Base-by-base conservation (phyloP, 2,888 invertebrate species). In the Catocala fraxini region DNA sequence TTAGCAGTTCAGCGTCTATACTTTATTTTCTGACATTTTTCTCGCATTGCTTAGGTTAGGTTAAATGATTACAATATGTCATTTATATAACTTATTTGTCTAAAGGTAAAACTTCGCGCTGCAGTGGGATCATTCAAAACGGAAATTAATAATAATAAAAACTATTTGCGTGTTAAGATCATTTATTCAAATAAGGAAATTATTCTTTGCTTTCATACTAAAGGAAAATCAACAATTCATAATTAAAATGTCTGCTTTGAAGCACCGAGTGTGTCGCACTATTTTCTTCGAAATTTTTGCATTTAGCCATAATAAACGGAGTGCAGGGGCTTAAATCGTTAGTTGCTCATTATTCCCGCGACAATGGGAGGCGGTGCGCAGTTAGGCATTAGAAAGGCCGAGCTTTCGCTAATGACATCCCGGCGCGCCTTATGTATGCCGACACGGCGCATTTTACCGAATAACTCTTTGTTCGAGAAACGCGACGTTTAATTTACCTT, bases 351-450 rank as follows among this genome's bases (percentile, higher is more conserved):
- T 93, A 92, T 88, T 86, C 80, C 82, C 77, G 80, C 75, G 87
- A 93, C 92, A 93, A 92, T 92, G 86, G 90, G 83, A 82, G 89
- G 90, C 89, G 89, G 89, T 76, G 83, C 88, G 80, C 91, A 86
- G 89, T 92, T 92, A 92, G 91, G 91, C 91, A 92, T 92, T 93
- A 93, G 93, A 93, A 92, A 92, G 91, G 90, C 87, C 83, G 78
- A 82, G 86, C 86, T 84, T 86, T 89, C 91, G 86, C 91, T 93
- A 93, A 93, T 93, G 93, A 93, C 91, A 88, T 90, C 92, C 89
- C 88, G 84, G 73, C 77, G 84, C 79, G 85, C 82, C 82, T 84
- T 81, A 79, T 79, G 81, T 82, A 80, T 79, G 75, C 82, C 81
- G 79, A 81, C 85, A 73, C 80, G 76, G 81, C 79, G 81, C 84